Base-by-base conservation (phyloP, 2,113 vertebrate species). In the Chloebia gouldiae region DNA sequence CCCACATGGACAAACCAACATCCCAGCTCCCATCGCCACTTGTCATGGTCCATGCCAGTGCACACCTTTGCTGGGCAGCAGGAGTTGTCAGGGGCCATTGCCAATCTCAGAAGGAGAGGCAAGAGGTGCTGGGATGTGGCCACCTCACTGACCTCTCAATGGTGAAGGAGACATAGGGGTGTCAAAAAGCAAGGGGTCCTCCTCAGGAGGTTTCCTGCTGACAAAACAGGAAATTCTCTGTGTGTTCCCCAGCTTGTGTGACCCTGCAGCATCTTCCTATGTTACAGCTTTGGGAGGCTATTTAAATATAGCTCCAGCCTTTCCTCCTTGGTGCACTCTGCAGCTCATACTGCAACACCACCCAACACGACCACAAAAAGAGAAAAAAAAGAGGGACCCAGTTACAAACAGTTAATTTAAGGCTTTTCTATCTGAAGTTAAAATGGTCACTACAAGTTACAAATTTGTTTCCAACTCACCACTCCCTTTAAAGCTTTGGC, bases 1-100 rank as follows among this genome's bases (percentile, higher is more conserved):
- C 2, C 47, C 4, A 1, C 2, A 0, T 19, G 21, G 61, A 14
- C 0, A 5, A 85, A 68, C 2, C 18, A 61, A 37, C 22, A 35
- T 20, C 63, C 40, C 35, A 53, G 30, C 44, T 60, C 30, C 56
- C 40, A 44, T 37, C 33, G 24, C 20, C 47, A 8, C 39, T 23
- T 80, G 27, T 66, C 3, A 2, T 0, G 2, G 50, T 15, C 76
- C 16, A 10, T 51, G 44, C 12, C 75, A 57, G 20, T 1, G 8
- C 6, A 2, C 9, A 15, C 40, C 22, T 42, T 39, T 50, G 61
- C 33, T 85, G 47, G 73, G 27, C 71, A 49, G 1, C 6, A 24
- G 25, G 20, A 13, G 3, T 5, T 1, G 0, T 13, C 50, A 69
- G 44, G 44, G 37, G 23, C 37, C 1, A 0, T 7, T 39, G 30